Conservation (phyloP, 2,113 vertebrate genomes). For the Misgurnus anguillicaudatus region DNA sequence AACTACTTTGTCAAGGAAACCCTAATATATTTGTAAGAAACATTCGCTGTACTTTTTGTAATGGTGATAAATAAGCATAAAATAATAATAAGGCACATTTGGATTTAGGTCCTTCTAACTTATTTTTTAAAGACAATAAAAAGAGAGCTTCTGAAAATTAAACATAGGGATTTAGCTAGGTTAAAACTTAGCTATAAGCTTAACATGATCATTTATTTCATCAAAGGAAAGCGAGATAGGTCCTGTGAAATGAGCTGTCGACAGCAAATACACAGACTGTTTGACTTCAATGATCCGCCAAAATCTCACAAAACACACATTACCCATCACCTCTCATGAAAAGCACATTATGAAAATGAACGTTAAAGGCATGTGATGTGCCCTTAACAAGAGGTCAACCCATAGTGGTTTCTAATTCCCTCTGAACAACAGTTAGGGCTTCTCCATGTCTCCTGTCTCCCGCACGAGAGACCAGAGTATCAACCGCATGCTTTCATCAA, state of each 20-base stretch:
- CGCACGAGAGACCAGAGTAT: background rate
- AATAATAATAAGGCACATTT: no score
- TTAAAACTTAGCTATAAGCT: background rate
- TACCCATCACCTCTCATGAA: conserved; percentile 6
- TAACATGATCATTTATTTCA: no score
- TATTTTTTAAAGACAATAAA: no score
- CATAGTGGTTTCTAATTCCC: conserved; percentile 25
- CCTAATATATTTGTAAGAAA: no score
- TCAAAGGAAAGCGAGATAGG: background rate
- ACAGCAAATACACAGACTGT: conserved; percentile 1
- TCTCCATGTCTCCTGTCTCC: background rate
- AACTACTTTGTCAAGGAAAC: no score
- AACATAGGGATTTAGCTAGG: background rate
- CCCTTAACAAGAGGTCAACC: conserved; percentile 1
- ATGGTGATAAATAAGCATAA: no score
- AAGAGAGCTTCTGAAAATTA: background rate
- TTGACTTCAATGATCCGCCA: conserved; percentile 12
- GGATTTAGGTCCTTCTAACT: background rate
- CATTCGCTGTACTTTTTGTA: no score
- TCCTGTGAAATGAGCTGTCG: conserved; percentile 22
- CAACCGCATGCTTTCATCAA: conserved; percentile 3
- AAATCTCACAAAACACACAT: conserved; percentile 23
- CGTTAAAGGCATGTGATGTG: background rate
- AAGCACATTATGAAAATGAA: conserved; percentile 20
- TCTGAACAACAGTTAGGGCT: background rate